Conservation (phyloP, 2,797 vertebrate genomes). For the Acestrorhynchus altus region DNA sequence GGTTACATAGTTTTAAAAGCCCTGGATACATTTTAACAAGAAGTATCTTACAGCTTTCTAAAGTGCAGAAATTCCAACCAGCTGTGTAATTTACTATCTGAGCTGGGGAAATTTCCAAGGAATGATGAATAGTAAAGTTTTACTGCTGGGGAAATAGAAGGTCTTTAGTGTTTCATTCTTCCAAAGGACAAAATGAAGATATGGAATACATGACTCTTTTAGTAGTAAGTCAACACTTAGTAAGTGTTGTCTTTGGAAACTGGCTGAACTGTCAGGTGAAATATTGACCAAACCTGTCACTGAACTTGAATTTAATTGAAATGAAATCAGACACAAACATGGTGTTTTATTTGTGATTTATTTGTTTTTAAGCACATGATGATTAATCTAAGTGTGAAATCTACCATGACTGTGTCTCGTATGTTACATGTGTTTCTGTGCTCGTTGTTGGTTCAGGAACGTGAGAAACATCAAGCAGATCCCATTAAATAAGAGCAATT, state of each 20-base stretch:
- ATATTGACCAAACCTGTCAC: conserved; percentile 38
- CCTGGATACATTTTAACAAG: not conserved
- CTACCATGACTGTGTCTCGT: not conserved
- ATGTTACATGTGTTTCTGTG: conserved; percentile 23
- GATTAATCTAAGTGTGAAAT: no score
- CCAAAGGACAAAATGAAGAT: no score
- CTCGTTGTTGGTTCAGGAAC: no score
- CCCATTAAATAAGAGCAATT: not conserved
- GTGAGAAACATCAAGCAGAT: not conserved
- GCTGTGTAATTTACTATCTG: not conserved
- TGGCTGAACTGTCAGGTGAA: conserved; percentile 28
- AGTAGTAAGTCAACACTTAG: not conserved
- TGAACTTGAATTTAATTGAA: conserved; percentile 20
- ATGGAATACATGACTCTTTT: not conserved
- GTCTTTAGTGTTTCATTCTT: no score
- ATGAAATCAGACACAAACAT: not conserved
- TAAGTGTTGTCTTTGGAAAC: conserved; percentile 1
- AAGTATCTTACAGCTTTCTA: not conserved
- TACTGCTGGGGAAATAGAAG: not conserved
- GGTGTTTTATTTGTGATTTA: no score
- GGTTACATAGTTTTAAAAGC: not conserved
- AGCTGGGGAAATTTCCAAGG: not conserved
- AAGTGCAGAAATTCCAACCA: not conserved
- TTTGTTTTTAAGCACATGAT: no score
- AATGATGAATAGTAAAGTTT: not conserved